phyloP scores from a whole-genome alignment of 2,113 vertebrate genomes.

The Mormyrus lacerda region DNA sequence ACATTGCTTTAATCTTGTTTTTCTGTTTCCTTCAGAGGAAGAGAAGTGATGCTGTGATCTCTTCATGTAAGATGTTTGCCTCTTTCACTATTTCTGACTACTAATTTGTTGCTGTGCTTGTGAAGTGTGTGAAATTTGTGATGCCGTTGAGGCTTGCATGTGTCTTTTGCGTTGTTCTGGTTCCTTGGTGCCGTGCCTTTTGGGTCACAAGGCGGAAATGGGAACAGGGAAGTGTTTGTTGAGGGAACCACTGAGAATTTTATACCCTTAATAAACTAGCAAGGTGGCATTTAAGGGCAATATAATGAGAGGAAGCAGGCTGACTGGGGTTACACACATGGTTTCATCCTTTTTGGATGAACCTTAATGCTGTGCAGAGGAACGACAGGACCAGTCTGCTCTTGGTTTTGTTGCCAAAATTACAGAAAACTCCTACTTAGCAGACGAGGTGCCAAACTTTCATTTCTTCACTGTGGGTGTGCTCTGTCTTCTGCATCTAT shows the following conservation, averaged over 20 bases:
- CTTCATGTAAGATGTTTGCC: constrained; percentile 23
- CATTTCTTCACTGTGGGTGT: constrained; percentile 15
- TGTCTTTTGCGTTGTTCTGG: not conserved
- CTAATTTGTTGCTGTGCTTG: not conserved
- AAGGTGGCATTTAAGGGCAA: not conserved
- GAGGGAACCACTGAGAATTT: not conserved
- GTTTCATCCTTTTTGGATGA: not conserved
- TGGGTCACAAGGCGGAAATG: not conserved
- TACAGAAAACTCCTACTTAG: not conserved
- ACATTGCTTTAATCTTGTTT: constrained; percentile 62
- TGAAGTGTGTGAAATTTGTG: not conserved
- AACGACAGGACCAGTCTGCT: not conserved
- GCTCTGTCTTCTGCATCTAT: constrained; percentile 8
- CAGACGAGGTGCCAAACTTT: constrained; percentile 25
- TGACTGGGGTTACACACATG: not conserved
- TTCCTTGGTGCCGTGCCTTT: not conserved
- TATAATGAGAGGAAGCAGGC: not conserved
- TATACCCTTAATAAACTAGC: not conserved
- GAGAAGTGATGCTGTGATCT: constrained; percentile 36
- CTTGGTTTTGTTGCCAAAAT: not conserved
- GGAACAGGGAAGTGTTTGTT: not conserved
- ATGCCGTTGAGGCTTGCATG: not conserved
- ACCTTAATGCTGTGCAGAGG: not conserved
- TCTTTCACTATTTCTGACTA: constrained; percentile 25
- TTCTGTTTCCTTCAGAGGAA: constrained; percentile 53